phyloP scores from a whole-genome alignment of 2,797 vertebrate genomes.

The Somateria mollissima region DNA sequence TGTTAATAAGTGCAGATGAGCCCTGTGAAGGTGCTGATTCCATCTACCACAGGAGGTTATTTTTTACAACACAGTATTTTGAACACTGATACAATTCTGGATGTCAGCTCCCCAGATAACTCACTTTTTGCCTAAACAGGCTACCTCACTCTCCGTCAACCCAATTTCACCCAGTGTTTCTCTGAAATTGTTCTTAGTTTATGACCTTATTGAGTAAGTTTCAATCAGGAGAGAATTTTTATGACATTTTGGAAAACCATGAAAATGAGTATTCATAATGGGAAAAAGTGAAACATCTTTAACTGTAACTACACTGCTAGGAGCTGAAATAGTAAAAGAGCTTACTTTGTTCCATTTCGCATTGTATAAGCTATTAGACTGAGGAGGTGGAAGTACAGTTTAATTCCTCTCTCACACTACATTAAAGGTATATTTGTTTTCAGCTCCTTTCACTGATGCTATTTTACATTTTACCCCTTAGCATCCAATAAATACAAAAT shows the following conservation, averaged over 20 bases:
- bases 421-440: slow-evolving; percentile 33
- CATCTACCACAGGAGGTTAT: background rate
- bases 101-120: background rate
- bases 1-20: background rate
- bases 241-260: background rate
- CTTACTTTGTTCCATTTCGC: slow-evolving; percentile 17
- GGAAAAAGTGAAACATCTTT: slow-evolving; percentile 1
- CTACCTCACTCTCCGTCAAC: background rate
- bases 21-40: background rate
- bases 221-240: slow-evolving; percentile 18
- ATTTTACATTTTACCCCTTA: slow-evolving; percentile 56
- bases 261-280: slow-evolving; percentile 20
- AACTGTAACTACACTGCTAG: slow-evolving; percentile 1
- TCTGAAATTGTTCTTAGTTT: slow-evolving; percentile 31
- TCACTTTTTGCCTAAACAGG: background rate
- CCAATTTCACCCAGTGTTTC: background rate
- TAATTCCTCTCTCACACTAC: slow-evolving; percentile 34
- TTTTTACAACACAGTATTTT: background rate
- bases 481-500: slow-evolving; percentile 61
- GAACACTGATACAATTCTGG: background rate
- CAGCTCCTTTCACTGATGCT: background rate
- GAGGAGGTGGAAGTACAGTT: background rate
- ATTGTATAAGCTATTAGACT: slow-evolving; percentile 20
- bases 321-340: slow-evolving; percentile 15
- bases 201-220: slow-evolving; percentile 19